phyloP scores from a whole-genome alignment of 2,113 vertebrate genomes.

The Lagopus leucura region DNA sequence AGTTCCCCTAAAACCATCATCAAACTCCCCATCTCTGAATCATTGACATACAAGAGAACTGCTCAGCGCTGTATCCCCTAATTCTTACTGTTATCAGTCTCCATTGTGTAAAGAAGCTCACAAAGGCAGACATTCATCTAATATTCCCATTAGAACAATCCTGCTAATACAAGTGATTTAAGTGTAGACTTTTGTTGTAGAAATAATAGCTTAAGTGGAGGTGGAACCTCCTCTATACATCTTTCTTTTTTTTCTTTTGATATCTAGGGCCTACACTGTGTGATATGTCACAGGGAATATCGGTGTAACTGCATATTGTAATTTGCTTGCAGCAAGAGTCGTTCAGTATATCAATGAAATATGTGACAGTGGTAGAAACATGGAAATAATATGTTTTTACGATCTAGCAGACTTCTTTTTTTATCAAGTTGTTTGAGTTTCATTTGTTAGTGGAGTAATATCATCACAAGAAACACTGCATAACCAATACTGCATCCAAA shows the following conservation, averaged over 20 bases:
- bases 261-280: conserved; percentile 37
- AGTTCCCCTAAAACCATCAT: background rate
- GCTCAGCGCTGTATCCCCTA: background rate
- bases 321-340: conserved; percentile 41
- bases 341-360: conserved; percentile 19
- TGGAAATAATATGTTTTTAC: conserved; percentile 47
- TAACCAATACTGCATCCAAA: background rate
- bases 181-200: conserved; percentile 62
- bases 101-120: background rate
- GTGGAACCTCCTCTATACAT: conserved; percentile 56
- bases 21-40: background rate
- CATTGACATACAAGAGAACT: background rate
- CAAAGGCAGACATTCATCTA: conserved; percentile 41
- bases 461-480: background rate
- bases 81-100: conserved; percentile 2
- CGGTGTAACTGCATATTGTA: conserved; percentile 55
- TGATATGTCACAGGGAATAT: conserved; percentile 54
- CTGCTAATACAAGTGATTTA: conserved; percentile 56
- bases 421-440: conserved; percentile 24
- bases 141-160: conserved; percentile 70
- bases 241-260: conserved; percentile 46
- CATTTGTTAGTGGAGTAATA: conserved; percentile 39
- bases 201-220: conserved; percentile 70
- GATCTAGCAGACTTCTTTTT: conserved; percentile 39
- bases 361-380: conserved; percentile 58